phyloP scores from a whole-genome alignment of 2,113 vertebrate species.

The Chaetops frenatus region DNA sequence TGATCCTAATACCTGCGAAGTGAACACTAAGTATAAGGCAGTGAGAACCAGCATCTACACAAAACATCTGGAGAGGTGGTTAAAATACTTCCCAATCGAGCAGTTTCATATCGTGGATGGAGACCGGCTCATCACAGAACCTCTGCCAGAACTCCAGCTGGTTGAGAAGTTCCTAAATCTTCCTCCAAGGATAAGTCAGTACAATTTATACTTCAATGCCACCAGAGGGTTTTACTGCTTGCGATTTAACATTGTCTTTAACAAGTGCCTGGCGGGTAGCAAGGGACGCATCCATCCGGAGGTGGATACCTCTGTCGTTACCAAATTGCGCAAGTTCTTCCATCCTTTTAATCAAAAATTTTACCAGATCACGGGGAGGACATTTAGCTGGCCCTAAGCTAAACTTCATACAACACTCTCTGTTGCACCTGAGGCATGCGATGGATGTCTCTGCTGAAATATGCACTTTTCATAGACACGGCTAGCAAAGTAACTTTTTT shows the following conservation, averaged over 20 bases:
- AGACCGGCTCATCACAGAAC: constrained; percentile 90
- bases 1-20: constrained; percentile 85
- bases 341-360: constrained; percentile 98
- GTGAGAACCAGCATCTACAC: constrained; percentile 96
- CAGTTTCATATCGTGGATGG: constrained; percentile 95
- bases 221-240: constrained; percentile 97
- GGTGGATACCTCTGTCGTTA: constrained; percentile 86
- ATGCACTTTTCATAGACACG: constrained; percentile 76
- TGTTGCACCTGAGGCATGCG: constrained; percentile 67
- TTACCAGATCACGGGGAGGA: constrained; percentile 94
- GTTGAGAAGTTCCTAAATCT: constrained; percentile 94
- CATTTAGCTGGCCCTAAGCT: constrained; percentile 91
- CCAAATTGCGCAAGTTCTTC: constrained; percentile 93
- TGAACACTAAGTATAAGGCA: constrained; percentile 96
- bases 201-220: constrained; percentile 95
- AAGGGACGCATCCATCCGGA: constrained; percentile 94
- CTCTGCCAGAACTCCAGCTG: constrained; percentile 89
- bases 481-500: constrained; percentile 60
- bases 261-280: constrained; percentile 98
- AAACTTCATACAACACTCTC: constrained; percentile 61
- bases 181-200: constrained; percentile 88
- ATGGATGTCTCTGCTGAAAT: constrained; percentile 63
- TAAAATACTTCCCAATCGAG: constrained; percentile 92
- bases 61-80: constrained; percentile 94
- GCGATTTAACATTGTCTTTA: constrained; percentile 91